Evolutionary conservation across 2,113 vertebrate species (phyloP).

Genomic region (Barbus barbus): DNA sequence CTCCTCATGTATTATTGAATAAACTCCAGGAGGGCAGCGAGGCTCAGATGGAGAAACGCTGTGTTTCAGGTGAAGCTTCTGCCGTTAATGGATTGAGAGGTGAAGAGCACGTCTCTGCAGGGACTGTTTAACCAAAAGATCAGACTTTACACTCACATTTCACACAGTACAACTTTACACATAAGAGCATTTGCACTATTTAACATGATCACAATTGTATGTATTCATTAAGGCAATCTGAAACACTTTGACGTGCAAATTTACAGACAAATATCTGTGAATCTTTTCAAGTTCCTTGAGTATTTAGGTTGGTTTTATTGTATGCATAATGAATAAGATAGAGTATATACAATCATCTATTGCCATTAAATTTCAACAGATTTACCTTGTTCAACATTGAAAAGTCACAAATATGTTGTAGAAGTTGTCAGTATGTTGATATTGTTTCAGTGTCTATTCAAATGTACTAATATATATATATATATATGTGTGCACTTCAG

Average conservation of each 20-base stretch:
- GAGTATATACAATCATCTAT: neutral
- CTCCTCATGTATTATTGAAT: constrained; percentile 51
- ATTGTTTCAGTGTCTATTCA: neutral
- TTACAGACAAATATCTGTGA: neutral
- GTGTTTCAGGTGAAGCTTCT: constrained; percentile 35
- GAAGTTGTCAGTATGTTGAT: neutral
- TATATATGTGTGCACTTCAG: neutral
- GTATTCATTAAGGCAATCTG: neutral
- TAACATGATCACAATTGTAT: neutral
- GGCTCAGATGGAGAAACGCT: constrained; percentile 20
- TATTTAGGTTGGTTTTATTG: neutral
- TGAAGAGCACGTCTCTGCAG: neutral
- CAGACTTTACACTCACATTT: neutral
- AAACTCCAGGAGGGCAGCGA: constrained; percentile 8
- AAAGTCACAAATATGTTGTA: neutral
- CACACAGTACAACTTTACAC: neutral
- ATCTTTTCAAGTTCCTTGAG: neutral
- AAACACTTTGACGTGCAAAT: too few species aligned
- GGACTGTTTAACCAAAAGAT: constrained; percentile 6
- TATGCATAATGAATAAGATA: neutral
- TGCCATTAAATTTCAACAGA: neutral
- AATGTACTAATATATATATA: too few species aligned
- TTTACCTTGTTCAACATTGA: neutral
- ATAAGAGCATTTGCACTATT: neutral
- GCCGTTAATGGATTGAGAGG: constrained; percentile 31